These are phyloP conservation scores for Chironomus tentans DNA, from an alignment of 2,888 invertebrate genomes.

Conservation along the genomic window DNA sequence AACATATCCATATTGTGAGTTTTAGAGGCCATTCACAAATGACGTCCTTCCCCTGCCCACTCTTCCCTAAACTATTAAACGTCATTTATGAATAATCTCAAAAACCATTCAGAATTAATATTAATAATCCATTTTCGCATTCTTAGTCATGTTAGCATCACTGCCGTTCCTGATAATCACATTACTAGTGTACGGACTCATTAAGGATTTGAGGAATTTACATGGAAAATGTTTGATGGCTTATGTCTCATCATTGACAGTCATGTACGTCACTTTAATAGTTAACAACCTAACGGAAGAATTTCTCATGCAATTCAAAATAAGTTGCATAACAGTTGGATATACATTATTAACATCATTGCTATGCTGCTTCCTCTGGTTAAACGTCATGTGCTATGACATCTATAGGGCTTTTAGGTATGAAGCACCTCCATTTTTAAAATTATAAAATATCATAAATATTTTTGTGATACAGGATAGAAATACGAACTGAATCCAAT, in stretches of 20 bases:
- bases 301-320: no score
- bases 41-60: no score
- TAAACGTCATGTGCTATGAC: not conserved
- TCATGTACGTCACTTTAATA: conserved; percentile 44
- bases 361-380: not conserved
- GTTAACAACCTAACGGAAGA: no score
- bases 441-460: no score
- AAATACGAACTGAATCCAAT: not conserved
- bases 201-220: conserved; percentile 62
- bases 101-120: no score
- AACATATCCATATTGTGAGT: not conserved
- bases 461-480: not conserved
- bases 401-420: not conserved
- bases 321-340: not conserved
- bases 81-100: no score
- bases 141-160: conserved; percentile 64
- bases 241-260: conserved; percentile 56
- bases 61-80: no score
- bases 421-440: no score
- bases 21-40: no score
- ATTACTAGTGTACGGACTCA: conserved; percentile 59
- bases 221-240: conserved; percentile 71
- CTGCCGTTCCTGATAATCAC: conserved; percentile 64
- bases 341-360: not conserved
- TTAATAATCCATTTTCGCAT: no score